These are phyloP conservation scores for Drosophila pachea DNA, from an alignment of 1,140 invertebrate genomes.

Conservation along the genomic window DNA sequence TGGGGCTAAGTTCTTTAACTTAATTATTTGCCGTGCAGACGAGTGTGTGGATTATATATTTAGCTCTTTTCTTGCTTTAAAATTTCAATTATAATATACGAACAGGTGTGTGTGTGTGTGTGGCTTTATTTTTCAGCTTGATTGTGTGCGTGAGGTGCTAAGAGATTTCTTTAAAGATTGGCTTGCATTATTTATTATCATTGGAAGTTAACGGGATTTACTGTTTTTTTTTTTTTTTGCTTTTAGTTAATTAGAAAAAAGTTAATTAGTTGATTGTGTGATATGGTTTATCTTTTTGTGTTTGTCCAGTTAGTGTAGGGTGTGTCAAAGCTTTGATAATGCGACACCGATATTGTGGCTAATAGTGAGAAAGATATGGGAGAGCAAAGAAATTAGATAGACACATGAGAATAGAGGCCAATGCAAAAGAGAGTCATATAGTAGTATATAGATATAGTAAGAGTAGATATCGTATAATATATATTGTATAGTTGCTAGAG, in stretches of 20 bases:
- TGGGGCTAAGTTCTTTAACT: conserved; percentile 8
- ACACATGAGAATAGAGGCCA: conserved; percentile 26
- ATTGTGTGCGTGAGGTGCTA: conserved; percentile 19
- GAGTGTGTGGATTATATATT: too few relatives aligned
- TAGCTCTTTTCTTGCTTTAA: too few relatives aligned
- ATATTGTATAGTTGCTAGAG: conserved; percentile 23
- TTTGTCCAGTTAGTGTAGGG: conserved; percentile 73
- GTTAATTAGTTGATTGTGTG: conserved; percentile 6
- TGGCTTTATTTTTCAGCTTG: conserved; percentile 9
- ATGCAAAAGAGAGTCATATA: conserved; percentile 34
- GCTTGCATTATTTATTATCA: conserved; percentile 24
- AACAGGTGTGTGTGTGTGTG: neutral
- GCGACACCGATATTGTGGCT: conserved; percentile 78
- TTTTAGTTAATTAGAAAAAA: conserved; percentile 9
- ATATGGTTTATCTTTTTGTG: conserved; percentile 38
- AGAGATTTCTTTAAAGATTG: conserved; percentile 9
- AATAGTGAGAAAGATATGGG: conserved; percentile 67
- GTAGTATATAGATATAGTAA: neutral
- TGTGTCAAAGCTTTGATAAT: conserved; percentile 79
- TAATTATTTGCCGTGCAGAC: conserved; percentile 33
- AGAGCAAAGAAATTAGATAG: conserved; percentile 67
- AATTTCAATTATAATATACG: too few relatives aligned
- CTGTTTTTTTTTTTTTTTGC: conserved; percentile 19
- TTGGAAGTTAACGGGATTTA: conserved; percentile 17
- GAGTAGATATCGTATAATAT: conserved; percentile 8